phyloP scores from a whole-genome alignment of 30 jellyfish, hydroid and myxozoan genomes.

The Aurelia sp. region DNA sequence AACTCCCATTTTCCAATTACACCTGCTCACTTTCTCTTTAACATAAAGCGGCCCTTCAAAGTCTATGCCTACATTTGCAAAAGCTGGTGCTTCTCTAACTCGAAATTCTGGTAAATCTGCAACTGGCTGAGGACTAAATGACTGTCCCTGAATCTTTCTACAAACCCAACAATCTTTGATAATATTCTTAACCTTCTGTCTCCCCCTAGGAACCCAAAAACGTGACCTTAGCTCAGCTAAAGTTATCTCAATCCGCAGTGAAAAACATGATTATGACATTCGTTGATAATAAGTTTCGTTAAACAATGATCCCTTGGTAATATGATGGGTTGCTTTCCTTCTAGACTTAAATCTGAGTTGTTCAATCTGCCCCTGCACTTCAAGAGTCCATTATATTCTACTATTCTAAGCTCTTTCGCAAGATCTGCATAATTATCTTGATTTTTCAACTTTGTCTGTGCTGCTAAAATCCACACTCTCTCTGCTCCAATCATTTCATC shows the following conservation, averaged over 20 bases:
- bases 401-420: too few species aligned
- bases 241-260: too few species aligned
- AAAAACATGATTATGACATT: too few species aligned
- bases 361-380: not conserved
- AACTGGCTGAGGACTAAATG: slow-evolving; percentile 15
- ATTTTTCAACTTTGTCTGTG: slow-evolving; percentile 13
- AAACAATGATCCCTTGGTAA: too few species aligned
- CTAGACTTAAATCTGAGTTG: too few species aligned
- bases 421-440: not conserved
- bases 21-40: not conserved
- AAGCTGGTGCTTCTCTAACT: slow-evolving; percentile 27
- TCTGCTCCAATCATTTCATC: slow-evolving; percentile 27
- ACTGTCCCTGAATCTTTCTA: not conserved
- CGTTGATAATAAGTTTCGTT: too few species aligned
- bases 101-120: slow-evolving; percentile 54
- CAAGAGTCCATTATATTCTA: too few species aligned
- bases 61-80: not conserved
- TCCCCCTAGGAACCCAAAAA: too few species aligned
- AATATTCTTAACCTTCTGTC: not conserved
- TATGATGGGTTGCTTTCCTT: too few species aligned
- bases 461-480: slow-evolving; percentile 23
- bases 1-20: slow-evolving; percentile 3
- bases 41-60: slow-evolving; percentile 59
- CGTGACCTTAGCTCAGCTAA: too few species aligned
- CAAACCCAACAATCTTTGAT: slow-evolving; percentile 8